Evolutionary conservation across 2,113 vertebrate species (phyloP).

Genomic region (Tragelaphus buxtoni): DNA sequence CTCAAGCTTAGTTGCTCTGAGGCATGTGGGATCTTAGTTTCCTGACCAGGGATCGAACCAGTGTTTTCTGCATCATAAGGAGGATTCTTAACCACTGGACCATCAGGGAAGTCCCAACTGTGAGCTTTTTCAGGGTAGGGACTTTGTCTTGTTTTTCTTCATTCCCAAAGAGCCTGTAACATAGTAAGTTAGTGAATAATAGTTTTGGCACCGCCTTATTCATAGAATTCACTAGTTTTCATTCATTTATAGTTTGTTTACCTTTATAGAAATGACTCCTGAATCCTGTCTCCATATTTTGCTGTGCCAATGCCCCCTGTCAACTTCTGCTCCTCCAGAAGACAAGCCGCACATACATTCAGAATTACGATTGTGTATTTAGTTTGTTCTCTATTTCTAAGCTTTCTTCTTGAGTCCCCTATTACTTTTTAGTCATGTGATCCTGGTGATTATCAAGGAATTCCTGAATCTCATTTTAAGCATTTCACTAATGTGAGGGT

Average conservation of each 20-base stretch:
- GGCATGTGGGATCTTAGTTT: not conserved
- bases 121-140: not conserved
- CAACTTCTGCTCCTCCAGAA: not conserved
- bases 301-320: not conserved
- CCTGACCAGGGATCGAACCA: not conserved
- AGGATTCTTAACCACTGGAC: not conserved
- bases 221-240: not conserved
- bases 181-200: not conserved
- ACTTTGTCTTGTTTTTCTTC: not conserved
- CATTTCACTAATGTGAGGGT: not conserved
- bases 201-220: not conserved
- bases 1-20: not conserved
- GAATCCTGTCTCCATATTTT: not conserved
- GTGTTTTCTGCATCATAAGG: not conserved
- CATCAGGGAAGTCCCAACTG: not conserved
- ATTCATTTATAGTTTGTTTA: not conserved
- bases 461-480: constrained; percentile 16
- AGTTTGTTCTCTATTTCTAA: not conserved
- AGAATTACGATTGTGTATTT: not conserved
- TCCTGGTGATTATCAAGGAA: not conserved
- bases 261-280: not conserved
- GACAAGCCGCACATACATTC: not conserved
- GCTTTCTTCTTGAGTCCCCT: not conserved
- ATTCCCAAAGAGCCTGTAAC: not conserved
- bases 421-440: not conserved